These are phyloP conservation scores for Lymantria monacha DNA, from an alignment of 2,888 invertebrate species.

Conservation along the genomic window DNA sequence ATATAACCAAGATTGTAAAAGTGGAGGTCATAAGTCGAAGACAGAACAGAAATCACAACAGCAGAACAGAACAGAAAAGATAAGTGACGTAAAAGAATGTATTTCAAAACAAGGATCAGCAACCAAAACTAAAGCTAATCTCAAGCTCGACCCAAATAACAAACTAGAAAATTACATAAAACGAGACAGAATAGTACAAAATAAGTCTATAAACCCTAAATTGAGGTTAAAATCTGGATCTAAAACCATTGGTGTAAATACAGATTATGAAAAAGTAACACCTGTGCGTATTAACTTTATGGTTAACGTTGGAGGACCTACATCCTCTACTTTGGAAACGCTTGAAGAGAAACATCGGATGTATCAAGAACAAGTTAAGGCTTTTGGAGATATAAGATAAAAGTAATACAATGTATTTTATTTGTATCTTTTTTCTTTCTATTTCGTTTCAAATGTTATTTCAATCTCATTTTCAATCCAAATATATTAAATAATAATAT, in stretches of 20 bases:
- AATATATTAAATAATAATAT: too few species aligned
- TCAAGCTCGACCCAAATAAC: slow-evolving; percentile 16
- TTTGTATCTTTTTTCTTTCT: not conserved
- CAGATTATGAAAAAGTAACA: slow-evolving; percentile 37
- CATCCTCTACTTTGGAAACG: slow-evolving; percentile 56
- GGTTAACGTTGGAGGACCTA: slow-evolving; percentile 61
- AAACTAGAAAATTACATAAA: slow-evolving; percentile 17
- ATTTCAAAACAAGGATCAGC: slow-evolving; percentile 20
- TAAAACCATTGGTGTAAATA: slow-evolving; percentile 45
- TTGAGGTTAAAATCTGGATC: slow-evolving; percentile 41
- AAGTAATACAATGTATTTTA: not conserved
- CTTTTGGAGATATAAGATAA: slow-evolving; percentile 41
- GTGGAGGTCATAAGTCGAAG: not conserved
- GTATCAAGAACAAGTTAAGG: slow-evolving; percentile 70
- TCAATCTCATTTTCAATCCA: not conserved
- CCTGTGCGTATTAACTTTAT: slow-evolving; percentile 69
- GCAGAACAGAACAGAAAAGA: not conserved
- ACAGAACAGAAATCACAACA: not conserved
- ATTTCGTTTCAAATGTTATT: not conserved
- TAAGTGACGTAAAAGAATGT: slow-evolving; percentile 5
- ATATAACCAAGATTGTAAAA: slow-evolving; percentile 36
- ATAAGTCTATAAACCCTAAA: slow-evolving; percentile 12
- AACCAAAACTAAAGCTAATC: slow-evolving; percentile 5
- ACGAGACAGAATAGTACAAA: not conserved
- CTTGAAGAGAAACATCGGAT: slow-evolving; percentile 70